Evolutionary conservation across 2,888 invertebrate species (phyloP).

Genomic region (Callyntrura sp.): DNA sequence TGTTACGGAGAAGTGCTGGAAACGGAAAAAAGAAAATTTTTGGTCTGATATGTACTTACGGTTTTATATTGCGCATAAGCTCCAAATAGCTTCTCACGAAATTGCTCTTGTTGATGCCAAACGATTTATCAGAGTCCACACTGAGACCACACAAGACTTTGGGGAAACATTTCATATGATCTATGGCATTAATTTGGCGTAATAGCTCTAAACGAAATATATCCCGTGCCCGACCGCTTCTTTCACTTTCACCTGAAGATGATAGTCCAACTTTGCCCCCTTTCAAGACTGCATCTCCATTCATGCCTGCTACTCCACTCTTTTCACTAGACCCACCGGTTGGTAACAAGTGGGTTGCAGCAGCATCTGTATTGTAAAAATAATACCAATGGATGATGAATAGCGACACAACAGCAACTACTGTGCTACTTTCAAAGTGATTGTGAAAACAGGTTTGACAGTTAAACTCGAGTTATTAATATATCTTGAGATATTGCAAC

Average conservation of each 20-base stretch:
- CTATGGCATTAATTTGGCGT: constrained; percentile 78
- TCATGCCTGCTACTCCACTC: neutral
- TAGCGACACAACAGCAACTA: neutral
- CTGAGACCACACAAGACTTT: constrained; percentile 79
- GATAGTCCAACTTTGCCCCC: constrained; percentile 8
- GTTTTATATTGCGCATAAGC: constrained; percentile 77
- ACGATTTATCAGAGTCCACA: constrained; percentile 77
- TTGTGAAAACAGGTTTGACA: no score
- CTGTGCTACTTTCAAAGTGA: neutral
- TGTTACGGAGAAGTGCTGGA: neutral
- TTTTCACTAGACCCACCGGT: neutral
- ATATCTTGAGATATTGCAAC: neutral
- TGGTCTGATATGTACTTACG: constrained; percentile 61
- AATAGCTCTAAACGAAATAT: constrained; percentile 70
- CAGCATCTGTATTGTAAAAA: constrained; percentile 38
- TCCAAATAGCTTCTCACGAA: constrained; percentile 78
- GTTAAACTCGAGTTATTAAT: no score
- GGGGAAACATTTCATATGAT: constrained; percentile 80
- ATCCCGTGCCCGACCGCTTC: constrained; percentile 61
- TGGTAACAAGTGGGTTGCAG: constrained; percentile 72
- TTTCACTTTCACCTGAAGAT: constrained; percentile 47
- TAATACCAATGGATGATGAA: neutral
- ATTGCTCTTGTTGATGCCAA: constrained; percentile 76
- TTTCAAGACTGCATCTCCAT: constrained; percentile 8
- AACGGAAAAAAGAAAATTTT: no score